Evolutionary conservation across 2,797 vertebrate species (phyloP).

Genomic region (Pangasius macronema): DNA sequence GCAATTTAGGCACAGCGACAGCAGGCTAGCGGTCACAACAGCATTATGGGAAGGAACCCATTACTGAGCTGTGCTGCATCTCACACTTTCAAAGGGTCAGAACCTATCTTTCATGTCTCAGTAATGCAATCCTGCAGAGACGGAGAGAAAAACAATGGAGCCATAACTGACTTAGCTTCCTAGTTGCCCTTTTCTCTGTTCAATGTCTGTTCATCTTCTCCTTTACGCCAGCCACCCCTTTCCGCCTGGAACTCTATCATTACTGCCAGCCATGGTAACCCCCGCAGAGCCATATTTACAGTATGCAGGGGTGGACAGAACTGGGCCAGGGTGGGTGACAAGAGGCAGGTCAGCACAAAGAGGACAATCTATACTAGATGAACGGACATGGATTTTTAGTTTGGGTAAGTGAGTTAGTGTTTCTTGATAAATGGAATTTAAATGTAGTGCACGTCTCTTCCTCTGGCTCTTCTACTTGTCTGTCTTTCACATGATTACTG

Average conservation of each 20-base stretch:
- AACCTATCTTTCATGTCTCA: conserved; percentile 49
- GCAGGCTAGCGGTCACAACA: conserved; percentile 43
- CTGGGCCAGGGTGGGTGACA: conserved; percentile 45
- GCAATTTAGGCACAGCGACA: conserved; percentile 44
- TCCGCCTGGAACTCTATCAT: conserved; percentile 62
- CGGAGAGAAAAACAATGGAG: conserved; percentile 36
- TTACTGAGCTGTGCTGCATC: conserved; percentile 59
- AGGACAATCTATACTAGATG: conserved; percentile 49
- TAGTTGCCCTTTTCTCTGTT: conserved; percentile 63
- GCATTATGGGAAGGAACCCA: conserved; percentile 48
- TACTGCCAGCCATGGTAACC: conserved; percentile 55
- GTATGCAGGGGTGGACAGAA: conserved; percentile 52
- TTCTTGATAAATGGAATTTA: neutral
- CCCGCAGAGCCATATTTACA: conserved; percentile 60
- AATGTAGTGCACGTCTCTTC: conserved; percentile 13
- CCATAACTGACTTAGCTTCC: conserved; percentile 51
- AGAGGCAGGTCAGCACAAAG: conserved; percentile 48
- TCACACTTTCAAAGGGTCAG: conserved; percentile 66
- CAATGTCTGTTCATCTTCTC: conserved; percentile 65
- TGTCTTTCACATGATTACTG: conserved; percentile 38
- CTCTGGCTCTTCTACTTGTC: neutral
- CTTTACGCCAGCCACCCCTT: conserved; percentile 43
- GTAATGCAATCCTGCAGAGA: conserved; percentile 52
- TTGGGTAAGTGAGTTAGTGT: conserved; percentile 44
- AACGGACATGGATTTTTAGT: conserved; percentile 45